phyloP scores from a whole-genome alignment of 2,888 invertebrate species.

The Eupsilia transversa region DNA sequence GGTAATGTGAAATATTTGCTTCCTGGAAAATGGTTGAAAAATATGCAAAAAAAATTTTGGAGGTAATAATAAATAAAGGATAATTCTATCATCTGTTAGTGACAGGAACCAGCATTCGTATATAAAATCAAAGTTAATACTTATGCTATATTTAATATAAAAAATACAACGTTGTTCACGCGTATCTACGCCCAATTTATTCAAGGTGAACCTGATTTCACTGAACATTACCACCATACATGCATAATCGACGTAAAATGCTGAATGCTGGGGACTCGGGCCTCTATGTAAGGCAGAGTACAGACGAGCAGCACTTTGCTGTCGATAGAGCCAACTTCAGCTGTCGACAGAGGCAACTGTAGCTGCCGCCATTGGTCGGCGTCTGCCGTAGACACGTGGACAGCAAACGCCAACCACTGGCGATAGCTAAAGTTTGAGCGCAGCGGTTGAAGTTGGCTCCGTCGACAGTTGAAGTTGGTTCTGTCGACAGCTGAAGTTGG shows the following conservation, averaged over 20 bases:
- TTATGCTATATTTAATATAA: slow-evolving; percentile 58
- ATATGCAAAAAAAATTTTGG: background rate
- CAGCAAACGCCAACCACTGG: no score
- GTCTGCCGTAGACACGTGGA: no score
- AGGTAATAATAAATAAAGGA: slow-evolving; percentile 1
- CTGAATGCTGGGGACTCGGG: background rate
- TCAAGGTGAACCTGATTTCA: slow-evolving; percentile 41
- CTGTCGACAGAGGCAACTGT: no score
- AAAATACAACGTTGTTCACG: slow-evolving; percentile 60
- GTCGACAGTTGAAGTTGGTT: no score
- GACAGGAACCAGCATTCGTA: slow-evolving; percentile 48
- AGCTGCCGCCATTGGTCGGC: no score
- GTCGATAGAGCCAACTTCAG: no score
- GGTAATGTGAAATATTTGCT: background rate
- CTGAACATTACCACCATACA: slow-evolving; percentile 2
- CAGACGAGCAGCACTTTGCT: no score
- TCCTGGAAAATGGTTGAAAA: background rate
- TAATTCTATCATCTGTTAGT: slow-evolving; percentile 11
- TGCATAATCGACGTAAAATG: background rate
- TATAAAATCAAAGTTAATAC: slow-evolving; percentile 56
- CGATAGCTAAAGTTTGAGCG: no score
- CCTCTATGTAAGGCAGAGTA: no score
- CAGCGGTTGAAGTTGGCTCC: no score
- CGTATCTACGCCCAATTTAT: slow-evolving; percentile 13
- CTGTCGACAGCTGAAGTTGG: no score